These are phyloP conservation scores for Volucella inanis DNA, from an alignment of 2,888 invertebrate genomes.

Conservation along the genomic window DNA sequence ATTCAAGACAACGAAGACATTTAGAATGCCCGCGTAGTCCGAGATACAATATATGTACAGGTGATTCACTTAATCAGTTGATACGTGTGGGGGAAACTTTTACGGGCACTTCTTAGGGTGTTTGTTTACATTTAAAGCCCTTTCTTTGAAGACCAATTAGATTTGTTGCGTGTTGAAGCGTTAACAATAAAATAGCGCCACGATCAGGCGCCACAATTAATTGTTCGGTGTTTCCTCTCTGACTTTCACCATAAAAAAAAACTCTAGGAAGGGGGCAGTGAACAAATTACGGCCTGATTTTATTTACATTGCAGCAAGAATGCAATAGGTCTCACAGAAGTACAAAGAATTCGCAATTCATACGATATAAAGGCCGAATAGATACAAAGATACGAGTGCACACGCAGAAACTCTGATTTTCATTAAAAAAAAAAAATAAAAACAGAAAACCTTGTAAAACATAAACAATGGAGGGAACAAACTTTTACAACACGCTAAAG, in stretches of 20 bases:
- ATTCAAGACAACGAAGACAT: constrained; percentile 12
- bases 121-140: constrained; percentile 45
- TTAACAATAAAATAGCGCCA: constrained; percentile 2
- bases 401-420: neutral
- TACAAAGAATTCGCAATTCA: constrained; percentile 12
- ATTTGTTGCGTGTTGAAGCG: constrained; percentile 44
- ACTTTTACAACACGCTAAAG: neutral
- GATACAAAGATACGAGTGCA: constrained; percentile 11
- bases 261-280: constrained; percentile 2
- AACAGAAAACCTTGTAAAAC: neutral
- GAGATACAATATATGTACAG: constrained; percentile 11
- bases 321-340: constrained; percentile 17
- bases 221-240: constrained; percentile 48
- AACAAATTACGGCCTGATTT: constrained; percentile 29
- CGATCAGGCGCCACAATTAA: constrained; percentile 9
- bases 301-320: constrained; percentile 5
- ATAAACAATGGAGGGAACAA: constrained; percentile 3
- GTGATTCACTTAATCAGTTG: constrained; percentile 16
- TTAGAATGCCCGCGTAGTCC: constrained; percentile 7
- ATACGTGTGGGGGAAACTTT: constrained; percentile 4
- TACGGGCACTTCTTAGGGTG: constrained; percentile 15
- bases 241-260: constrained; percentile 56
- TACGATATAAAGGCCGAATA: constrained; percentile 6
- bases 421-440: neutral
- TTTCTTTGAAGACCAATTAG: constrained; percentile 35